A percentile compares a stretch with the other conserved stretches of the same genome.
phyloP scores from a whole-genome alignment of 1,140 invertebrate genomes.

The Polypedilum pembai region DNA sequence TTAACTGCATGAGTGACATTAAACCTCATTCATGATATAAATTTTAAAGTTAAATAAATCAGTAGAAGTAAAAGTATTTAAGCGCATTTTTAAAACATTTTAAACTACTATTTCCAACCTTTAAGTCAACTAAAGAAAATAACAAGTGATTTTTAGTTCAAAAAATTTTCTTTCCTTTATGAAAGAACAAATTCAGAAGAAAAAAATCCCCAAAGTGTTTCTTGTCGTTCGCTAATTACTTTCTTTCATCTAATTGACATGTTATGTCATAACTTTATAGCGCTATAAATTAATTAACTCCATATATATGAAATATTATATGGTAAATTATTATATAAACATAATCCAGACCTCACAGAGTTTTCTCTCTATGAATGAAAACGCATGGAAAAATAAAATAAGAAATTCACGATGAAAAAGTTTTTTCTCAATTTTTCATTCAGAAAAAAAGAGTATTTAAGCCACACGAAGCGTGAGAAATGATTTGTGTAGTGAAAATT shows the following conservation, averaged over 20 bases:
- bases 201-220: background rate
- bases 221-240: background rate
- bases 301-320: background rate
- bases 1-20: too few relatives aligned
- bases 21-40: too few relatives aligned
- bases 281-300: background rate
- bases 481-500: conserved; percentile 27
- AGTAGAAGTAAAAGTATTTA: too few relatives aligned
- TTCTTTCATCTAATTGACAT: background rate
- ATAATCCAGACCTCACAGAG: background rate
- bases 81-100: too few relatives aligned
- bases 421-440: background rate
- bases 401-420: background rate
- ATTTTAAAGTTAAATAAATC: too few relatives aligned
- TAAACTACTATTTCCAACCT: too few relatives aligned
- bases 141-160: too few relatives aligned
- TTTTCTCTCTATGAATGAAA: background rate
- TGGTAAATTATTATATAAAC: background rate
- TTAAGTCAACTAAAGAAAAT: too few relatives aligned
- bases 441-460: background rate
- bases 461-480: conserved; percentile 10
- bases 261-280: background rate
- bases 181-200: too few relatives aligned
- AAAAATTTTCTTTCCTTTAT: too few relatives aligned
- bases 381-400: background rate